phyloP scores from a whole-genome alignment of 2,113 vertebrate genomes.

The Chaetodon auriga region DNA sequence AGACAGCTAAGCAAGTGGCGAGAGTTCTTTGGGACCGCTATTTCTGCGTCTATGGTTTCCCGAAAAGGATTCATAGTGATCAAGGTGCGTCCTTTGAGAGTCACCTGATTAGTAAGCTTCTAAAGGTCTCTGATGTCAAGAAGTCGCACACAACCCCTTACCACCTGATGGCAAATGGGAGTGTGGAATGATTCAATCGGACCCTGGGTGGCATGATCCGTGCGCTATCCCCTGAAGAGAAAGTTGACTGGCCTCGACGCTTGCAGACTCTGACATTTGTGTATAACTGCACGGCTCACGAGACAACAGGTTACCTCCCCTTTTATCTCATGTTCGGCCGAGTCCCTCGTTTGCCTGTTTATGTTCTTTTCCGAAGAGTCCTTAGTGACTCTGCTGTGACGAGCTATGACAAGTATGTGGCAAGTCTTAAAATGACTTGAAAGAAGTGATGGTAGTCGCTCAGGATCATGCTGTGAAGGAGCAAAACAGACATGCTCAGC shows the following conservation, averaged over 20 bases:
- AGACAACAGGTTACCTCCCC: slow-evolving; percentile 39
- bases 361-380: slow-evolving; percentile 44
- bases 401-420: slow-evolving; percentile 52
- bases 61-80: slow-evolving; percentile 10
- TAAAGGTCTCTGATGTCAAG: not conserved
- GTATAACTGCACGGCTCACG: slow-evolving; percentile 42
- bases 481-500: slow-evolving; percentile 27
- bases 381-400: slow-evolving; percentile 36
- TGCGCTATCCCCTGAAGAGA: slow-evolving; percentile 19
- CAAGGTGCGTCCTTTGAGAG: slow-evolving; percentile 35
- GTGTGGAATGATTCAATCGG: slow-evolving; percentile 5
- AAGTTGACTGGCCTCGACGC: slow-evolving; percentile 22
- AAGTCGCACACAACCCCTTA: slow-evolving; percentile 23
- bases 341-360: slow-evolving; percentile 12
- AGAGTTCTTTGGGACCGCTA: slow-evolving; percentile 3
- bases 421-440: slow-evolving; percentile 4
- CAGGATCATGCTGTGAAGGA: slow-evolving; percentile 39
- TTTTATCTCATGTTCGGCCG: slow-evolving; percentile 54
- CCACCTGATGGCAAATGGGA: slow-evolving; percentile 14
- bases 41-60: slow-evolving; percentile 4
- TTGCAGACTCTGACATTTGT: slow-evolving; percentile 46
- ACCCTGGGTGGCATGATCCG: slow-evolving; percentile 34
- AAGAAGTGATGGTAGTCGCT: slow-evolving; percentile 38
- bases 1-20: slow-evolving; percentile 30
- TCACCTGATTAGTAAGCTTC: slow-evolving; percentile 8